phyloP scores from a whole-genome alignment of 2,113 vertebrate genomes.

The Nibea coibor region DNA sequence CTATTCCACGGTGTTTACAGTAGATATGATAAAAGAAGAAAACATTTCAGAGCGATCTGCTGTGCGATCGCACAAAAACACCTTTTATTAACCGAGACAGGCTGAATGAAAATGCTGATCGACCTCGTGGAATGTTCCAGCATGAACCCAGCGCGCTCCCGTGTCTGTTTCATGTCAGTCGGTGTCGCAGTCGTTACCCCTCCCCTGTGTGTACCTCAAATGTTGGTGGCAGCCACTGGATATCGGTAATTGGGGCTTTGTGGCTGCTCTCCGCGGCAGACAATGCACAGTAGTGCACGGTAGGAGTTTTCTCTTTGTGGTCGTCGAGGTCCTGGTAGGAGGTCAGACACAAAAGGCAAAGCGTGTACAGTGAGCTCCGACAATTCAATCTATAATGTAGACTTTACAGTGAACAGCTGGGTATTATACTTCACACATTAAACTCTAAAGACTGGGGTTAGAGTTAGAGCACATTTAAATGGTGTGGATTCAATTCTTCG shows the following conservation, averaged over 20 bases:
- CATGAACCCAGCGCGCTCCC: not conserved
- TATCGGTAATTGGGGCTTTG: conserved; percentile 86
- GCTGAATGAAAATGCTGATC: not conserved
- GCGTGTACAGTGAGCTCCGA: conserved; percentile 35
- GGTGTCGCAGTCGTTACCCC: not conserved
- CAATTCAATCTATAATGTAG: conserved; percentile 17
- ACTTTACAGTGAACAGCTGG: not conserved
- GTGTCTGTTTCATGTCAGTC: not conserved
- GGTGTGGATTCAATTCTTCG: conserved; percentile 19
- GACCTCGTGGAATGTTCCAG: not conserved
- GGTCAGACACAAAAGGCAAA: conserved; percentile 55
- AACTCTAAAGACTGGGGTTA: not conserved
- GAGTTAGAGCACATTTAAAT: not conserved
- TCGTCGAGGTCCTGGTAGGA: conserved; percentile 71
- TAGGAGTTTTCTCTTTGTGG: conserved; percentile 64
- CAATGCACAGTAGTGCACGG: conserved; percentile 84
- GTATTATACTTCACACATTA: too few relatives aligned
- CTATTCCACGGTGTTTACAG: conserved; percentile 41
- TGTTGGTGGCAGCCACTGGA: conserved; percentile 89
- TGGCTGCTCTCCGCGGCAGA: conserved; percentile 87
- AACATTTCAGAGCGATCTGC: conserved; percentile 17
- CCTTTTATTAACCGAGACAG: conserved; percentile 12
- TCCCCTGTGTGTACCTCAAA: conserved; percentile 85
- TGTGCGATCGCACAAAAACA: conserved; percentile 19
- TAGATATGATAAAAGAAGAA: conserved; percentile 47